Evolutionary conservation across 1,140 invertebrate genomes (phyloP).

Genomic region (Drosophila oshimai): DNA sequence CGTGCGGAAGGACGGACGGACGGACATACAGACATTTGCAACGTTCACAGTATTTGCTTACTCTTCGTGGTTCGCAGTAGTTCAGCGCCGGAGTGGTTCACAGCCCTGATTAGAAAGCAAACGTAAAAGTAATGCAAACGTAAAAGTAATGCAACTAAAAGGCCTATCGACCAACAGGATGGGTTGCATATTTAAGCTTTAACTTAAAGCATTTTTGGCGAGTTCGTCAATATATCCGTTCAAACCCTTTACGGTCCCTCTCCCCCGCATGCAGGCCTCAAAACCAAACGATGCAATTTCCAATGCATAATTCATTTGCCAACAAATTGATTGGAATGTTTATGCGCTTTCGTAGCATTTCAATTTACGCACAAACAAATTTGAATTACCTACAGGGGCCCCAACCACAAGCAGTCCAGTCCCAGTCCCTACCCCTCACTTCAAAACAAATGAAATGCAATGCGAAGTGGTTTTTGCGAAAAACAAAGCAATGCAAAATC

Average conservation of each 20-base stretch:
- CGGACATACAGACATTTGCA: too few species aligned
- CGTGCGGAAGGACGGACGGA: too few species aligned
- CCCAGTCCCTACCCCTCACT: neutral
- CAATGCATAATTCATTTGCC: conserved; percentile 67
- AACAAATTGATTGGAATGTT: conserved; percentile 67
- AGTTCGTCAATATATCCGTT: neutral
- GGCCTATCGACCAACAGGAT: neutral
- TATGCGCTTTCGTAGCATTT: conserved; percentile 58
- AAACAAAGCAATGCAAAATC: conserved; percentile 56
- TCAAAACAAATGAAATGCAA: conserved; percentile 58
- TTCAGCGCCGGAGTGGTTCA: too few species aligned
- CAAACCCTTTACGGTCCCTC: too few species aligned
- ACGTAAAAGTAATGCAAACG: too few species aligned
- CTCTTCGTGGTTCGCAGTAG: too few species aligned
- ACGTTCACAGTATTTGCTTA: too few species aligned
- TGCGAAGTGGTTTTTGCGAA: conserved; percentile 26
- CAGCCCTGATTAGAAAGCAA: neutral
- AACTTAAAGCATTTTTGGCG: conserved; percentile 9
- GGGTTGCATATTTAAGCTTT: conserved; percentile 15
- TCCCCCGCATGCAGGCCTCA: neutral
- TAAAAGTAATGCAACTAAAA: too few species aligned
- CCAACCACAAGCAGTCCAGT: neutral
- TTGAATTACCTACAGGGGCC: conserved; percentile 50
- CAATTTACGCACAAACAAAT: conserved; percentile 66
- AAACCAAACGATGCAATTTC: conserved; percentile 39